phyloP scores from a whole-genome alignment of 1,140 invertebrate genomes.

The Melipona quadrifasciata region DNA sequence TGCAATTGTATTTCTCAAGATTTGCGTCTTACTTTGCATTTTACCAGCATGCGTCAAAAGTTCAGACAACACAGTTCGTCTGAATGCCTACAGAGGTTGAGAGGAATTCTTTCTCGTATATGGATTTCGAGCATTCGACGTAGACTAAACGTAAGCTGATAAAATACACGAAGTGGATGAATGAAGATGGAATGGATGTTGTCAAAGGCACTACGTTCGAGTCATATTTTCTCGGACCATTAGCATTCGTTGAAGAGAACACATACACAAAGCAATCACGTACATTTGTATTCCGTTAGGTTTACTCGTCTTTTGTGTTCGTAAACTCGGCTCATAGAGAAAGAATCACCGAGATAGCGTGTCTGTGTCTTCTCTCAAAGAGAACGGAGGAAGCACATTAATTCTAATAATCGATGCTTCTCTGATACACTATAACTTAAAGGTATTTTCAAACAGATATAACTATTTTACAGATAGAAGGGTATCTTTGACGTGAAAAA shows the following conservation, averaged over 20 bases:
- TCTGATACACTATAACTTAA: no score
- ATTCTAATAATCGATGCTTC: no score
- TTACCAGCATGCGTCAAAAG: no score
- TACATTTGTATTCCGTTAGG: conserved; percentile 22
- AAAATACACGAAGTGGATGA: no score
- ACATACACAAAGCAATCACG: background rate
- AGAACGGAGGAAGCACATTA: no score
- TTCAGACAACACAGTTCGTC: no score
- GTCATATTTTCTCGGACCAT: conserved; percentile 16
- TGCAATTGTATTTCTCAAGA: no score
- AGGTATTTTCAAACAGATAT: background rate
- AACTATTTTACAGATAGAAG: no score
- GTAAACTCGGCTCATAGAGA: background rate
- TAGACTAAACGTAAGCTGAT: background rate
- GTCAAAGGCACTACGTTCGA: background rate
- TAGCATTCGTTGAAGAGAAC: background rate
- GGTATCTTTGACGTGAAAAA: accelerated
- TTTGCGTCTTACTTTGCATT: no score
- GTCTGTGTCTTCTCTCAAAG: background rate
- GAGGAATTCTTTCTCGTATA: background rate
- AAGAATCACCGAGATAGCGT: background rate
- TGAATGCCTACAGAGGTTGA: no score
- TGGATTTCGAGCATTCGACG: background rate
- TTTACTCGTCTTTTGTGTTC: background rate
- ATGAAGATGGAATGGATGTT: background rate